Percentiles rank a stretch among this genome's conserved stretches.
These are phyloP conservation scores for Nebria brevicollis DNA, from an alignment of 2,888 invertebrate species.

Conservation along the genomic window DNA sequence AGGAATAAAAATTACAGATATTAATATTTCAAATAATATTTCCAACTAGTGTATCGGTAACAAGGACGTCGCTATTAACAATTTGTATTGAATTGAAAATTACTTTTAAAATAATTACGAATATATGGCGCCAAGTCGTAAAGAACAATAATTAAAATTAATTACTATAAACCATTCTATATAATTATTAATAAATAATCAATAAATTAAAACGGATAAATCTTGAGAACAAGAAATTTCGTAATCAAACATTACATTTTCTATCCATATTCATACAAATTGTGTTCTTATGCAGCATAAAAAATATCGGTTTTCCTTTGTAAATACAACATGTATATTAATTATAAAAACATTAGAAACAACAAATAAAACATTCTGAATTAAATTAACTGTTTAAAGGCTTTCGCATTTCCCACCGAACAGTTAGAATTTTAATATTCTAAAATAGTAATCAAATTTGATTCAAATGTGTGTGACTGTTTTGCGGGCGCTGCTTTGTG, in stretches of 20 bases:
- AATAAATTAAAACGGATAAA: background rate
- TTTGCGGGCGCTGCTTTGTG: too few species aligned
- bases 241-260: background rate
- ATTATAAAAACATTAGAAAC: background rate
- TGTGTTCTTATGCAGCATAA: background rate
- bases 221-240: background rate
- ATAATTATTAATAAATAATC: background rate
- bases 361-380: background rate
- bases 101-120: background rate
- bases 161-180: background rate
- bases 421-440: too few species aligned
- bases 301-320: background rate
- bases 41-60: too few species aligned
- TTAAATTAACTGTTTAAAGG: too few species aligned
- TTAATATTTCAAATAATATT: too few species aligned
- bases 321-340: background rate
- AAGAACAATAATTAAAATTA: background rate
- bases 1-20: too few species aligned
- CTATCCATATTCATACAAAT: background rate
- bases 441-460: too few species aligned
- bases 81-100: too few species aligned
- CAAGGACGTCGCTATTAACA: too few species aligned
- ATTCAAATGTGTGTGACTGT: too few species aligned
- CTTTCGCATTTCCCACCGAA: too few species aligned
- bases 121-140: background rate